phyloP scores from a whole-genome alignment of 2,113 vertebrate species.

The Hypanus sabinus region DNA sequence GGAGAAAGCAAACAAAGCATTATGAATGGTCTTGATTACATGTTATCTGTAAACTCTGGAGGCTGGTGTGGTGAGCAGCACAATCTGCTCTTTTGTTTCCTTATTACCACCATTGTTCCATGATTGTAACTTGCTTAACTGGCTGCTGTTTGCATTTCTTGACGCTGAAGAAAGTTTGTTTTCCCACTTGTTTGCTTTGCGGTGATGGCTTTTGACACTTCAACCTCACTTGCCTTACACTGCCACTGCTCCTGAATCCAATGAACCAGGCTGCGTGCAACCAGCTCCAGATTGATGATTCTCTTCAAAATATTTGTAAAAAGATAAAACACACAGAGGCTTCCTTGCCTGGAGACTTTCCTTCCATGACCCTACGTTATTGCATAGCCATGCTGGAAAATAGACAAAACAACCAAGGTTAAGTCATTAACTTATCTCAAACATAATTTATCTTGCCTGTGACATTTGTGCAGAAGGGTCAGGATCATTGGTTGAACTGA shows the following conservation, averaged over 20 bases:
- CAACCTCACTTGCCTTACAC: conserved; percentile 44
- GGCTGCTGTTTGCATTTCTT: conserved; percentile 50
- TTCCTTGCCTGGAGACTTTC: conserved; percentile 1
- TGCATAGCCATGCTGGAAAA: background rate
- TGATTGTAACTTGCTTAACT: conserved; percentile 49
- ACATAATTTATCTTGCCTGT: background rate
- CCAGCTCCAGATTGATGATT: background rate
- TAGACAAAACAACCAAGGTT: background rate
- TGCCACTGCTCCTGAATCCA: conserved; percentile 40
- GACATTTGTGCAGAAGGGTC: background rate
- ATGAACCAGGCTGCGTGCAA: background rate
- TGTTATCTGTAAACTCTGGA: conserved; percentile 64
- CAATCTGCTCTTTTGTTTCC: conserved; percentile 57
- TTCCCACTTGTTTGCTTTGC: conserved; percentile 52
- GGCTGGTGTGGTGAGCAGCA: conserved; percentile 52
- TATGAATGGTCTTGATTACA: conserved; percentile 60
- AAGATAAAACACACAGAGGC: background rate
- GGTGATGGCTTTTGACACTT: conserved; percentile 48
- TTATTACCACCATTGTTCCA: conserved; percentile 49
- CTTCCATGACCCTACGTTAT: conserved; percentile 4
- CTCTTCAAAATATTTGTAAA: conserved; percentile 23
- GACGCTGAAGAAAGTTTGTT: conserved; percentile 56
- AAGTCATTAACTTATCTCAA: conserved; percentile 5
- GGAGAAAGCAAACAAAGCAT: conserved; percentile 63
- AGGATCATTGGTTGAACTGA: background rate